Base-by-base conservation (phyloP, 2,797 vertebrate species). In the Synaphobranchus kaupii region DNA sequence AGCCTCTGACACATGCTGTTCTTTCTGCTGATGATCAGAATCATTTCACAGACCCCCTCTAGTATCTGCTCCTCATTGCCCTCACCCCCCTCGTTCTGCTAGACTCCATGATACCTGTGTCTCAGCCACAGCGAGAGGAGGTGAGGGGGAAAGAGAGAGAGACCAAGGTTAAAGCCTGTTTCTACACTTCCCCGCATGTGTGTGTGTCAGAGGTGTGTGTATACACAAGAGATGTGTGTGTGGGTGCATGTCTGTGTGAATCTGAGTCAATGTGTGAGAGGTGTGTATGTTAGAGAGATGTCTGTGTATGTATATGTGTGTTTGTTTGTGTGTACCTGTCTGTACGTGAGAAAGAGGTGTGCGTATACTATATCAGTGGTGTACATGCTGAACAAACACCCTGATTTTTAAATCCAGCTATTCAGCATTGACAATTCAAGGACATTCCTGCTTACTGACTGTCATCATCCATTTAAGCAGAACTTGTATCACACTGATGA, bases 141-240 rank as follows among this genome's bases (percentile, higher is more conserved):
- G 50, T 20, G 81, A 83, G 28, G 60, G 86, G 28, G 52, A 86
- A 73, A 39, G 22, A 60, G 66, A 68, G 48, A 84, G 83, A 84
- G 50, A 84, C 54, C 47, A 28, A 85, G 73, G 84, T 89, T 85
- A 84, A 63, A 89, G 52, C 44, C 68, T 87, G 25, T 25, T 25
- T 85, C 58, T 78, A 28, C 50, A 87, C 39, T n/a, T 44, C 44
- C 4, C 50, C n/a, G 13, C 56, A 63, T 83, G 31, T 82, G n/a
- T 44, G 73, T 13, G 60, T 34, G 68, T 60, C 15, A 56, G 54
- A 56, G 10, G 1, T 56, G 50, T 50, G 50, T 56, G 54, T 56
- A 12, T 66, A 25, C 22, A n/a, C 4, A 13, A 66, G 5, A 22
- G 4, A 25, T n/a, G 22, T 25, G 25, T 63, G 60, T 63, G 17